A percentile compares a stretch with the other conserved stretches of the same genome.
These are phyloP conservation scores for Vicugna pacos DNA, from an alignment of 2,113 vertebrate genomes.

Conservation along the genomic window DNA sequence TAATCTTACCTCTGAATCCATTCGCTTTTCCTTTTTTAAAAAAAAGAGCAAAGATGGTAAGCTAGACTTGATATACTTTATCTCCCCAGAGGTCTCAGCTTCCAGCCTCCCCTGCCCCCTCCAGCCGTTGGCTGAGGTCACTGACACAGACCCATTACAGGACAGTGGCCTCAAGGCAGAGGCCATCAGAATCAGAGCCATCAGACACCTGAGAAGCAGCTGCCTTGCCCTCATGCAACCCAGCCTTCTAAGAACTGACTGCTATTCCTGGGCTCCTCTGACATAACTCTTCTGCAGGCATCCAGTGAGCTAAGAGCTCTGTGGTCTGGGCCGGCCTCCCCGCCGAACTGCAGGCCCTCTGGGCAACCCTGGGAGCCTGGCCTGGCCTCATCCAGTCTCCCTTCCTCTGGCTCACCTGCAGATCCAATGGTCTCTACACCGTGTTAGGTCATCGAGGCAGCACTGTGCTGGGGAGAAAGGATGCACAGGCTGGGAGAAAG, in stretches of 20 bases:
- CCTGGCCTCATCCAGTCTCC: background rate
- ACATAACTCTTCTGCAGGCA: background rate
- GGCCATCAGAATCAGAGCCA: background rate
- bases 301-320: background rate
- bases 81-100: background rate
- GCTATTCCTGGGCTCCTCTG: background rate
- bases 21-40: background rate
- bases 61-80: background rate
- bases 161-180: background rate
- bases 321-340: background rate
- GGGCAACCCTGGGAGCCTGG: background rate
- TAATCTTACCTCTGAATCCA: background rate
- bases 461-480: background rate
- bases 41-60: background rate
- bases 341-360: background rate
- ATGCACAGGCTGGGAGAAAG: background rate
- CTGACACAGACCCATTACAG: background rate
- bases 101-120: background rate
- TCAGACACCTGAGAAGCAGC: background rate
- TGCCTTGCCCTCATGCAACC: background rate
- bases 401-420: background rate
- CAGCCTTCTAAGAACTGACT: slow-evolving; percentile 26
- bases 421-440: background rate
- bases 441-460: background rate
- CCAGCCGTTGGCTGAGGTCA: background rate